phyloP scores from a whole-genome alignment of 53 echinoderm and acorn worm species.

The Hippasteria phrygiana region DNA sequence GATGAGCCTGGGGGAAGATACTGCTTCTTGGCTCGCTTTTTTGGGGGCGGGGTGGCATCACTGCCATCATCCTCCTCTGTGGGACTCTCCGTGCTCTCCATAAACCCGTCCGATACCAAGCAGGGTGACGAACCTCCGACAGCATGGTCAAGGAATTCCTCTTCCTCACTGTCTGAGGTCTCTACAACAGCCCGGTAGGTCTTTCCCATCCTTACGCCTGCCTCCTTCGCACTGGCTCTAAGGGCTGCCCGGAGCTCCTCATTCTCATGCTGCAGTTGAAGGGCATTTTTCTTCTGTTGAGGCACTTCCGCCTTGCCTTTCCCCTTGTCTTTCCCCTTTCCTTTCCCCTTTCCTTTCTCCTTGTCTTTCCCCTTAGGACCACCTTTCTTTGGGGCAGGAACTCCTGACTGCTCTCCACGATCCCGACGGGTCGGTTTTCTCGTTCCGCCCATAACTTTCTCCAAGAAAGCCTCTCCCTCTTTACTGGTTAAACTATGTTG shows the following conservation, averaged over 20 bases:
- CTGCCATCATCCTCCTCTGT: neutral
- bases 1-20: no score
- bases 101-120: neutral
- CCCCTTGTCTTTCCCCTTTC: neutral
- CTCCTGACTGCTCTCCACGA: neutral
- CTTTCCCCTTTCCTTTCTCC: neutral
- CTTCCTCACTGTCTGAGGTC: slow-evolving; percentile 28
- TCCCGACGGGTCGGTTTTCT: neutral
- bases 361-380: no score
- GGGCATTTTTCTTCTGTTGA: neutral
- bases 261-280: neutral
- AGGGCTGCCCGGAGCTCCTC: neutral
- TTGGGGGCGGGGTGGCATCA: no score
- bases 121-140: neutral
- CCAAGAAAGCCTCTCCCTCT: neutral
- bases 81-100: no score
- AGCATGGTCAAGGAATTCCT: slow-evolving; percentile 8
- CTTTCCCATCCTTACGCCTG: neutral
- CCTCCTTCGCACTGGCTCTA: slow-evolving; percentile 6
- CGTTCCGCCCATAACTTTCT: neutral
- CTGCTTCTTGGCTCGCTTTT: no score
- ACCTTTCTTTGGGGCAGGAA: slow-evolving; percentile 57
- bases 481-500: neutral
- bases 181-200: no score
- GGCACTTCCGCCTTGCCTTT: neutral